Conservation (phyloP, 2,888 invertebrate genomes). For the Exocentrus adspersus region DNA sequence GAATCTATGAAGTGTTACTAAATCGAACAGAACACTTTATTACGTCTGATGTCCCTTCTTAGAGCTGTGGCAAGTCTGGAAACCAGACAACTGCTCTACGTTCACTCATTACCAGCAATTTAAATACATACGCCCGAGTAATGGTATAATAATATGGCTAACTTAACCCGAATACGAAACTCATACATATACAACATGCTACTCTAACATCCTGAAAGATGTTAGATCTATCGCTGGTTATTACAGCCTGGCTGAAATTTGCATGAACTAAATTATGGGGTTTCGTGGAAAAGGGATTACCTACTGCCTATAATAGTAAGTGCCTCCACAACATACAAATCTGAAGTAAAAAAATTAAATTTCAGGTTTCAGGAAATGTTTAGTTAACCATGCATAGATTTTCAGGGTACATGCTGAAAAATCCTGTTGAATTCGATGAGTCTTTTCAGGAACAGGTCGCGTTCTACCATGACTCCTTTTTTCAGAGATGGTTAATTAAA, state of each 20-base stretch:
- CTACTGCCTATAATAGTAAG: too few relatives aligned
- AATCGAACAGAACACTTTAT: too few relatives aligned
- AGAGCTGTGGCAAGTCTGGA: too few relatives aligned
- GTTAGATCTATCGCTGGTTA: slow-evolving; percentile 11
- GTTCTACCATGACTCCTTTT: slow-evolving; percentile 1
- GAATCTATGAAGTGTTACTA: too few relatives aligned
- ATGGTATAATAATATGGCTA: slow-evolving; percentile 22
- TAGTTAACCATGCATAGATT: too few relatives aligned
- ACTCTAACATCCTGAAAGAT: neutral
- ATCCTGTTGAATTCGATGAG: too few relatives aligned
- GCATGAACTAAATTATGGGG: slow-evolving; percentile 11
- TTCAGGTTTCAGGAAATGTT: too few relatives aligned
- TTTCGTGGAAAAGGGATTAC: neutral
- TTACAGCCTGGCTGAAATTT: slow-evolving; percentile 2
- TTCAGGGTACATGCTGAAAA: too few relatives aligned
- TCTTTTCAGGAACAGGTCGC: neutral
- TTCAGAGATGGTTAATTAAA: slow-evolving; percentile 9
- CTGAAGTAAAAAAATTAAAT: too few relatives aligned
- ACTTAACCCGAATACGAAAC: slow-evolving; percentile 13
- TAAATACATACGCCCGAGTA: slow-evolving; percentile 19
- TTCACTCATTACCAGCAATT: slow-evolving; percentile 16
- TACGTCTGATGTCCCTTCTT: too few relatives aligned
- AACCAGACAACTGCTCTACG: slow-evolving; percentile 15
- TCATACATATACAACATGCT: slow-evolving; percentile 25
- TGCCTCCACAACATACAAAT: neutral